phyloP scores from a whole-genome alignment of 2,888 invertebrate genomes.

The Agrotis puta region DNA sequence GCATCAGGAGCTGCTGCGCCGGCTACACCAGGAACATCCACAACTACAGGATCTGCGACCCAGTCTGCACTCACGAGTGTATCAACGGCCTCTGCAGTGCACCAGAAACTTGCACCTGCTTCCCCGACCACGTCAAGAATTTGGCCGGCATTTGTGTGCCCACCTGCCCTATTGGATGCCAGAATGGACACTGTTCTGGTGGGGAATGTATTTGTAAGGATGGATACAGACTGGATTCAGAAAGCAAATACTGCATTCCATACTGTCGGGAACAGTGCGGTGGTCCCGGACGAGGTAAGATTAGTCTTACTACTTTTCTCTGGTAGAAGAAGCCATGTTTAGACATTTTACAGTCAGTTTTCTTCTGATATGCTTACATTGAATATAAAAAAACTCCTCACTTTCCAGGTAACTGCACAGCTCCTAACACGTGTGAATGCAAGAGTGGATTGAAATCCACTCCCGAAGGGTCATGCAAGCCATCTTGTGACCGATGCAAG shows the following conservation, averaged over 20 bases:
- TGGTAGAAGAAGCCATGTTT: too few species aligned
- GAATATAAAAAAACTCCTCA: background rate
- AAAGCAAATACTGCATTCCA: constrained; percentile 92
- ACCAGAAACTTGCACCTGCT: constrained; percentile 92
- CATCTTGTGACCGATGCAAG: constrained; percentile 71
- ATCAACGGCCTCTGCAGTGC: constrained; percentile 92
- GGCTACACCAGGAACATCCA: constrained; percentile 92
- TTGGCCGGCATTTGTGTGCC: constrained; percentile 90
- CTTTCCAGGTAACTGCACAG: constrained; percentile 86
- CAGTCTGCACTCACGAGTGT: constrained; percentile 92
- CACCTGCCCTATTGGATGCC: constrained; percentile 93
- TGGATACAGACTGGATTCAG: constrained; percentile 90
- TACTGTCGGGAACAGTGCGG: constrained; percentile 89
- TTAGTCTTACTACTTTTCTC: background rate
- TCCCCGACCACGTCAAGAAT: constrained; percentile 91
- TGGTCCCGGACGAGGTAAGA: constrained; percentile 80
- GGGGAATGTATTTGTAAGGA: constrained; percentile 92
- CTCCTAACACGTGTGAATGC: constrained; percentile 91
- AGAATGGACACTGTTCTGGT: constrained; percentile 92
- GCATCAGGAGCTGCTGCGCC: constrained; percentile 93
- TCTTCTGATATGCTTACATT: background rate
- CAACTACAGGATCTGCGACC: constrained; percentile 90
- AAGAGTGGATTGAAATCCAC: constrained; percentile 86
- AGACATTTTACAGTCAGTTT: too few species aligned
- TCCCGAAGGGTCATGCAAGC: constrained; percentile 81